phyloP scores from a whole-genome alignment of 2,888 invertebrate genomes.

The Standfussiana lucernea region DNA sequence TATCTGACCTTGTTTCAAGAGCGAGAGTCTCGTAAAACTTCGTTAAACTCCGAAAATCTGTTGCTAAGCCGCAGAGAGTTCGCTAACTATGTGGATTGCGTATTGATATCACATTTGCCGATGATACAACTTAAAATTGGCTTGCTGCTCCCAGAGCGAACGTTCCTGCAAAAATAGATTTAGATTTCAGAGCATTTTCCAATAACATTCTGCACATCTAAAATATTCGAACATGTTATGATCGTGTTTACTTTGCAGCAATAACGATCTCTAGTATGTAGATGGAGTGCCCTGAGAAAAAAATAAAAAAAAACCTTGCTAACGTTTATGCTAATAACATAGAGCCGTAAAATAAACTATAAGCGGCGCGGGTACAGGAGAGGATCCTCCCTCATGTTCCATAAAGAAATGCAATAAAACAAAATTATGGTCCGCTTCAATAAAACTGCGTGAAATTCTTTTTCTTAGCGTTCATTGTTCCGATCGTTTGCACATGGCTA shows the following conservation, averaged over 20 bases:
- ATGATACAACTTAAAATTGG: conserved; percentile 60
- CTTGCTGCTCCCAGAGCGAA: conserved; percentile 54
- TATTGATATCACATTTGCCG: conserved; percentile 51
- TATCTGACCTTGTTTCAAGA: conserved; percentile 33
- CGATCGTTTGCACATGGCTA: conserved; percentile 68
- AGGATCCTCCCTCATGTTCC: conserved; percentile 41
- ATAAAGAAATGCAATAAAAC: conserved; percentile 65
- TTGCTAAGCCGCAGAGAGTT: conserved; percentile 46
- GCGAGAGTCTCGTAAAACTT: conserved; percentile 28
- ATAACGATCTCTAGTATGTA: conserved; percentile 41
- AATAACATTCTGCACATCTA: conserved; percentile 37
- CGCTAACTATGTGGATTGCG: conserved; percentile 52
- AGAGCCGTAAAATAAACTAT: conserved; percentile 64
- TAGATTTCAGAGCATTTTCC: conserved; percentile 53
- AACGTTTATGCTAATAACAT: conserved; percentile 64
- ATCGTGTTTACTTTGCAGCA: conserved; percentile 50
- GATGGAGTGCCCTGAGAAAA: conserved; percentile 22
- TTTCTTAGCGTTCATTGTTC: conserved; percentile 60
- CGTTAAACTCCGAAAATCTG: conserved; percentile 39
- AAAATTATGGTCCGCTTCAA: conserved; percentile 60
- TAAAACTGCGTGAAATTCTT: conserved; percentile 56
- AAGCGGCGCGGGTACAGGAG: conserved; percentile 35
- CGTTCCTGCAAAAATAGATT: conserved; percentile 51
- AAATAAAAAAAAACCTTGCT: conserved; percentile 40
- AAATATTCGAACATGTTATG: conserved; percentile 56